phyloP scores from a whole-genome alignment of 2,113 vertebrate species.

The Petrocephalus zakoni region DNA sequence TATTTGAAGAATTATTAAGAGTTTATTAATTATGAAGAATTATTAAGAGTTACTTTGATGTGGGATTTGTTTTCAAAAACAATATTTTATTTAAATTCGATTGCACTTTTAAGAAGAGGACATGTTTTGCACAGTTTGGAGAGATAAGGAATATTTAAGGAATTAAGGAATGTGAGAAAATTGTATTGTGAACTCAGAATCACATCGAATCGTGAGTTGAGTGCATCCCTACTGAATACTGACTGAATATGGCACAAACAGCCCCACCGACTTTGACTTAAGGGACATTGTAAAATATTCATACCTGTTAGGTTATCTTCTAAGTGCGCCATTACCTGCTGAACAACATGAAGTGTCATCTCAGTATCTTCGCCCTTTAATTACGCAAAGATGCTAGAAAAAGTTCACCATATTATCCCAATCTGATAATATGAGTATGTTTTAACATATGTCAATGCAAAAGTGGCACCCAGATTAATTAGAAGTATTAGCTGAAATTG shows the following conservation, averaged over 20 bases:
- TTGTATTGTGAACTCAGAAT: no score
- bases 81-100: no score
- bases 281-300: background rate
- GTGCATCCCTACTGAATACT: no score
- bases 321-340: background rate
- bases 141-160: no score
- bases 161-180: no score
- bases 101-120: no score
- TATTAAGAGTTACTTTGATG: no score
- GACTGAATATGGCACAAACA: background rate
- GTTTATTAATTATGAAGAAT: no score
- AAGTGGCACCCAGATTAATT: background rate
- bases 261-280: background rate
- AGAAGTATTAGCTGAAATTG: background rate
- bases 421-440: background rate
- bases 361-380: background rate
- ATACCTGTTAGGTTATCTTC: background rate
- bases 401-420: background rate
- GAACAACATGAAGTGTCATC: background rate
- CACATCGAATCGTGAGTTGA: no score
- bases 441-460: background rate
- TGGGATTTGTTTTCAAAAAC: no score
- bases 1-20: no score
- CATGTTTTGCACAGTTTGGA: no score
- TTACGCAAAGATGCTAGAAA: background rate